A percentile compares a stretch with the other conserved stretches of the same genome.
Evolutionary conservation across 2,113 vertebrate genomes (phyloP).

Genomic region (Australoheros scitulus): DNA sequence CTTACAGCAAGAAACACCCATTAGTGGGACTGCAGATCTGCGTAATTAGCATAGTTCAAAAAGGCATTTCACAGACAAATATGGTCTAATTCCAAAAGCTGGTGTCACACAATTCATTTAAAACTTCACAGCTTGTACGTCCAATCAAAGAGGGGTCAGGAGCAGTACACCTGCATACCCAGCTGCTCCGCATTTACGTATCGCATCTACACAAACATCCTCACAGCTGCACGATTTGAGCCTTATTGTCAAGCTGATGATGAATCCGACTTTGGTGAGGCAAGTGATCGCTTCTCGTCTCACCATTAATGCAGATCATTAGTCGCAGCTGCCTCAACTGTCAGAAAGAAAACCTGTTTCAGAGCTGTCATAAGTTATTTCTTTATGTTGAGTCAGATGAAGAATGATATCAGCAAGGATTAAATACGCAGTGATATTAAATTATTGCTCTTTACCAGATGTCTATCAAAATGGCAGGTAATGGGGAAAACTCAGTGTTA

Average conservation of each 20-base stretch:
- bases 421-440: not conserved
- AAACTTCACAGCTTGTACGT: constrained; percentile 5
- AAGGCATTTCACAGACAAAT: constrained; percentile 24
- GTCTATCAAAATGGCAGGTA: constrained; percentile 28
- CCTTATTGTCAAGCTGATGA: constrained; percentile 57
- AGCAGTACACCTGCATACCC: constrained; percentile 27
- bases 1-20: constrained; percentile 32
- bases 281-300: constrained; percentile 56
- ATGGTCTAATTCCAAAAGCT: constrained; percentile 5
- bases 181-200: constrained; percentile 21
- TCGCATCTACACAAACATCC: constrained; percentile 28
- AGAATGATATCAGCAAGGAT: constrained; percentile 10
- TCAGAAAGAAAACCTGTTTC: constrained; percentile 21
- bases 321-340: constrained; percentile 57
- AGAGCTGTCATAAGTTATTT: constrained; percentile 16
- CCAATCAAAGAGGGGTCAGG: constrained; percentile 34
- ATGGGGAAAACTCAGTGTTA: constrained; percentile 11
- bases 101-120: constrained; percentile 11
- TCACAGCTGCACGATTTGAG: constrained; percentile 37
- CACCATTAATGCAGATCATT: constrained; percentile 61
- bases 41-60: constrained; percentile 44
- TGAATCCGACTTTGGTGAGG: constrained; percentile 58
- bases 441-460: not conserved
- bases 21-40: constrained; percentile 22
- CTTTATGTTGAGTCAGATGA: constrained; percentile 16